Evolutionary conservation across 37 sponge, comb jelly and placozoan species (phyloP), one percentile per base, ranked within the genome.

Genomic region (Chondrosia reniformis): DNA sequence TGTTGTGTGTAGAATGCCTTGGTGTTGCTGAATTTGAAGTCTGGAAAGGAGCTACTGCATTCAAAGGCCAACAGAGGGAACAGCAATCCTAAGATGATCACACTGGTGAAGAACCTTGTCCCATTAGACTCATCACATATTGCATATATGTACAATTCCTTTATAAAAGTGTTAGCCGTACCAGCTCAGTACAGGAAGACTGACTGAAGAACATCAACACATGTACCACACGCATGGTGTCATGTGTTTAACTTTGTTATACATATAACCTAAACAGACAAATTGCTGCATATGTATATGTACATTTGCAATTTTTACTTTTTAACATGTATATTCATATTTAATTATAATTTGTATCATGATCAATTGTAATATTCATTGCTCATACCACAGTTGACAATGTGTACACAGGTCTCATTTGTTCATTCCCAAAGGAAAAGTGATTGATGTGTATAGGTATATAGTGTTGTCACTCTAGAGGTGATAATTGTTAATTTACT

Each of bases 61-160:
- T 28, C n/a, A 6, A 24, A 56, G 58, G 39, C 42, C n/a, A n/a
- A 69, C 72, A 39, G 28, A 19, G 61, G n/a, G 1, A 21, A 31
- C 3, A n/a, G n/a, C 3, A 21, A 17, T 0, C 39, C 44, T 69
- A 31, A 39, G 43, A 69, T 43, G 43, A 25, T 69, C 1, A 24
- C 31, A 2, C 22, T 69, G n/a, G 72, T 69, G 1, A 69, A 69
- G 13, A 36, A 69, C 15, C 19, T 69, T 2, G 10, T 40, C 2
- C 15, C 42, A 0, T 37, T 69, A 7, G 72, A 69, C 72, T 69
- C 72, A 19, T 34, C 72, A 15, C 72, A 69, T 25, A 40, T 69
- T 40, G 72, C 24, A 21, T 69, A n/a, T 37, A 69, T 44, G 2
- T 13, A 42, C 15, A 44, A 44, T 7, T 43, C 72, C 9, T 41